phyloP scores from a whole-genome alignment of 1,140 invertebrate genomes.

The Plectrocnemia conspersa region DNA sequence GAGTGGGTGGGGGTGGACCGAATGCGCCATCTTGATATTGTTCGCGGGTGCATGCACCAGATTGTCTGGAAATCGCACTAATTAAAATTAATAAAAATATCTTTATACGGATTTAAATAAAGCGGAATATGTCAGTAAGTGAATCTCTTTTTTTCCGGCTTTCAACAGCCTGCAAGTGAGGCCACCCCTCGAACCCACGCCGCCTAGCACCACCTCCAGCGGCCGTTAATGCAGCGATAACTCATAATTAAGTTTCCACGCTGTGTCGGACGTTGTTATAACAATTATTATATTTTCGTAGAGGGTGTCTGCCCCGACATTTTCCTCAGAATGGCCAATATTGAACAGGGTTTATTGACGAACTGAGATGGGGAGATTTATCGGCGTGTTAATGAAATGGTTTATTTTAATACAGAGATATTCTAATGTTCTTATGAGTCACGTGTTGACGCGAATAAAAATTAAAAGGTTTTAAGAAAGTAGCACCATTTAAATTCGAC shows the following conservation, averaged over 20 bases:
- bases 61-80: background rate
- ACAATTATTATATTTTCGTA: slow-evolving; percentile 17
- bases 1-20: slow-evolving; percentile 5
- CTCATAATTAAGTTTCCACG: slow-evolving; percentile 35
- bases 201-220: slow-evolving; percentile 7
- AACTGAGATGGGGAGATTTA: too few relatives aligned
- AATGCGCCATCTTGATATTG: slow-evolving; percentile 33
- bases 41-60: background rate
- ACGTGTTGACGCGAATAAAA: too few relatives aligned
- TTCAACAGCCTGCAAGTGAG: slow-evolving; percentile 5
- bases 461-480: too few relatives aligned
- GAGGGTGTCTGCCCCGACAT: background rate
- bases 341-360: background rate
- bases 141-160: slow-evolving; percentile 8
- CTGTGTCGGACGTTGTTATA: slow-evolving; percentile 17
- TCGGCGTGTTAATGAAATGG: too few relatives aligned
- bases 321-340: background rate
- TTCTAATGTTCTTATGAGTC: too few relatives aligned
- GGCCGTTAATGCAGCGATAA: slow-evolving; percentile 34
- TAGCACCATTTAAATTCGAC: too few relatives aligned
- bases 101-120: background rate
- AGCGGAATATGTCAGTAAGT: background rate
- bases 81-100: slow-evolving; percentile 6
- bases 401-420: too few relatives aligned
- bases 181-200: background rate